Percentiles rank a stretch among this genome's conserved stretches.
Evolutionary conservation across 2,113 vertebrate species (phyloP).

Genomic region (Hiodon alosoides): DNA sequence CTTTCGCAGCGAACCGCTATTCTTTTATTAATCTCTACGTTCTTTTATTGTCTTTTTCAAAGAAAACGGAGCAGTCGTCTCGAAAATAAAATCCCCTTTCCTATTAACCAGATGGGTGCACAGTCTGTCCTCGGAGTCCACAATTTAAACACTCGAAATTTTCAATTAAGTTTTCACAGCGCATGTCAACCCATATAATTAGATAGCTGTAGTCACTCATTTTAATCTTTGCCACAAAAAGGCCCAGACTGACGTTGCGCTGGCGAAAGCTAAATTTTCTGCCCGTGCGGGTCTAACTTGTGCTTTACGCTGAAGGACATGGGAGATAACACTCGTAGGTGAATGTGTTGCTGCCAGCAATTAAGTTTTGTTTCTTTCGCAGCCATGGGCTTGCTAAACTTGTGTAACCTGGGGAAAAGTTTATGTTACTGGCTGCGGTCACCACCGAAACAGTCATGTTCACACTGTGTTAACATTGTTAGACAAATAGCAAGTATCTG

Average conservation of each 20-base stretch:
- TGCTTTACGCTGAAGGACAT: no score
- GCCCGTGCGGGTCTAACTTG: neutral
- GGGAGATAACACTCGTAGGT: neutral
- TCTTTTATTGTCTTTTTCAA: slow-evolving; percentile 25
- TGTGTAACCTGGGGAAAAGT: no score
- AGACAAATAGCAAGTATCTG: no score
- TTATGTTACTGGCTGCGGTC: no score
- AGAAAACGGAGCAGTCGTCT: slow-evolving; percentile 62
- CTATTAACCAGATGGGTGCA: slow-evolving; percentile 61
- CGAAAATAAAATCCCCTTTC: slow-evolving; percentile 62
- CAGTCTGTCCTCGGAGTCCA: slow-evolving; percentile 42
- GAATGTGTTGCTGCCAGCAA: no score
- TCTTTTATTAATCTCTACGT: neutral
- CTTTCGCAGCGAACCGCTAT: slow-evolving; percentile 18
- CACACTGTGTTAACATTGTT: no score
- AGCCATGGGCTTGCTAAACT: no score
- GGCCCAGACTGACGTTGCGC: neutral
- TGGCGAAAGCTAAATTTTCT: neutral
- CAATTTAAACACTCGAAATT: slow-evolving; percentile 47
- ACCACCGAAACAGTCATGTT: no score
- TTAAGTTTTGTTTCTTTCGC: neutral
- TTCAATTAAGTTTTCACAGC: slow-evolving; percentile 59
- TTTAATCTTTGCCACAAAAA: slow-evolving; percentile 14
- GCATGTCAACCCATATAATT: slow-evolving; percentile 47
- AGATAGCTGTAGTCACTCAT: slow-evolving; percentile 30